Base-by-base conservation (phyloP, 2,888 invertebrate genomes). In the Leptarthrus brevirostris region DNA sequence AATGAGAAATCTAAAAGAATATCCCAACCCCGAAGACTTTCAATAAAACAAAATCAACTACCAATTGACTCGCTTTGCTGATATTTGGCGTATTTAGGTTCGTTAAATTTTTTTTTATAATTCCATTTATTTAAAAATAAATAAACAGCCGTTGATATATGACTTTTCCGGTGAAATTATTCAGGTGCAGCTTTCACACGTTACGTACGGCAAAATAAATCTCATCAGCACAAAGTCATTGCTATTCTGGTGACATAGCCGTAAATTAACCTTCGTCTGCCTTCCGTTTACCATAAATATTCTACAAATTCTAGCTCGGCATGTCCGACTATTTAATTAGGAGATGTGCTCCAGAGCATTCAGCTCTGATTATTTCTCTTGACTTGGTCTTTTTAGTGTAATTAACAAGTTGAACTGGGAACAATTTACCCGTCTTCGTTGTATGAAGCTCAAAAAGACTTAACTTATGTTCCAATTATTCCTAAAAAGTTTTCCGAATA, bases 1-100 rank as follows among this genome's bases (percentile, higher is more conserved):
- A 75, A 72, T 64, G 74, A 75, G 26, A 77, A 75, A 66, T 8
- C 44, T 58, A 76, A 78, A 74, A 18, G 81, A 81, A 77, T 76
- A 79, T 78, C 82, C 24, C 80, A 81, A 77, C 78, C 81, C 14
- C 81, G 85, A 69, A 81, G 84, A 75, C 79, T 85, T 78, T 85
- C 85, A 78, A 83, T 85, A 76, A 85, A 85, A 78, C 83, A 83
- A 78, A 84, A 84, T 78, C 82, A 82, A 79, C 79, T 84, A 78
- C 83, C 85, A 74, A 80, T 83, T 71, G 85, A 85, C 80, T 85
- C 85, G 78, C 81, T 85, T 79, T 85, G 85, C 82, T 85, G 83
- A 85, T 83, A 83, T 81, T 81, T 81, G 76, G 61, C 34, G 52
- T 66, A 36, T 70, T 47, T 74, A 74, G 74, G 70, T 74, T 47